Conservation (phyloP, 2,113 vertebrate species). For the Eudyptes chrysolophus region DNA sequence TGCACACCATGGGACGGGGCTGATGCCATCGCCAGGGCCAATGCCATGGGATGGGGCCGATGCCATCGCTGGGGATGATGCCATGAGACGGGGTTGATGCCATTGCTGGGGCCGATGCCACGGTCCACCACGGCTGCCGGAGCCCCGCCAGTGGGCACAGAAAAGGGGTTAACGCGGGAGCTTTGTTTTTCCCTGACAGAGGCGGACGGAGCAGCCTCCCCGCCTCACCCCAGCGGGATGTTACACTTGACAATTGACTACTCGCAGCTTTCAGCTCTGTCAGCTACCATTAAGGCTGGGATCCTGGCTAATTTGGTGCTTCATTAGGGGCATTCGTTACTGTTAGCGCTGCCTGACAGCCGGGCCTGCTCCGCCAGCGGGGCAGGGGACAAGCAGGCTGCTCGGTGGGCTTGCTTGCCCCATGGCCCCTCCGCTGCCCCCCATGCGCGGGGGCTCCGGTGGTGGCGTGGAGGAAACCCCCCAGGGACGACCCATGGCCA, state of each 20-base stretch:
- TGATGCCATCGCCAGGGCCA: neutral
- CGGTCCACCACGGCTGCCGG: accelerated
- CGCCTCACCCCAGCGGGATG: constrained; percentile 50
- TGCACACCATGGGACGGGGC: neutral
- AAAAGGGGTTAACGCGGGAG: neutral
- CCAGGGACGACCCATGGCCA: accelerated
- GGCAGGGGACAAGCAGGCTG: neutral
- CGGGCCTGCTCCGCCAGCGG: neutral
- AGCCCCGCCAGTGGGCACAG: accelerated
- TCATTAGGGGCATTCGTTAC: constrained; percentile 68
- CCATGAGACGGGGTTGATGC: neutral
- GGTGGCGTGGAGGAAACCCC: neutral
- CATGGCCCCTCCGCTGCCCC: neutral
- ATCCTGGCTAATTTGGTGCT: constrained; percentile 65
- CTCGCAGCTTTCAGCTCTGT: constrained; percentile 58
- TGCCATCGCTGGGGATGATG: no score
- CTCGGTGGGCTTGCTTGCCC: neutral
- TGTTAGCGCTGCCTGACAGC: constrained; percentile 45
- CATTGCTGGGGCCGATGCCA: neutral
- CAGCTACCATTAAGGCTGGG: constrained; percentile 65
- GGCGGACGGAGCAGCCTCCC: constrained; percentile 51
- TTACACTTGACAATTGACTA: constrained; percentile 51
- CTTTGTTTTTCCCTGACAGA: constrained; percentile 28
- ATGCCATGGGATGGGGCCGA: neutral
- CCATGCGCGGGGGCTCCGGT: accelerated